Percentiles rank a stretch among this genome's conserved stretches.
Conservation (phyloP, 2,113 vertebrate genomes). For the Hippolais icterina region DNA sequence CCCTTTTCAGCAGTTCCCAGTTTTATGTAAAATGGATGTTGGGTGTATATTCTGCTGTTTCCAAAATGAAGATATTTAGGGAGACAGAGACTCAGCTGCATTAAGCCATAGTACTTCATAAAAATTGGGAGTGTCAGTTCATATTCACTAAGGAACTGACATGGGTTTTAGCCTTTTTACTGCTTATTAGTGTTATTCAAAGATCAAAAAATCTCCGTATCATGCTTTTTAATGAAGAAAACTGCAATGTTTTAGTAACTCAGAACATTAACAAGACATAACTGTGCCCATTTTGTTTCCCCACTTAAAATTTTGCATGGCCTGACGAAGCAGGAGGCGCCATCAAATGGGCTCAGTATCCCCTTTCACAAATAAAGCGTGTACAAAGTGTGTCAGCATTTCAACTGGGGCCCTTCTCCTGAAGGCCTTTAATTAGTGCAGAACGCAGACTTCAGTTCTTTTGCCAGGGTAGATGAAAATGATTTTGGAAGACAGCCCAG, state of each 20-base stretch:
- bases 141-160: background rate
- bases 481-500: slow-evolving; percentile 83
- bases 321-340: slow-evolving; percentile 65
- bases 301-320: slow-evolving; percentile 61
- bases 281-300: slow-evolving; percentile 60
- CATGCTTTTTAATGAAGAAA: background rate
- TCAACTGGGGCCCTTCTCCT: slow-evolving; percentile 76
- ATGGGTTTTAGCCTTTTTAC: background rate
- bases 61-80: background rate
- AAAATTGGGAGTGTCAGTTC: background rate
- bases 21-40: background rate
- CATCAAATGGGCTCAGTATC: slow-evolving; percentile 75
- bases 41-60: background rate
- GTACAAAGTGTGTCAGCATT: slow-evolving; percentile 84
- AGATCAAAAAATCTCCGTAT: background rate
- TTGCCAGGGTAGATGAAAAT: slow-evolving; percentile 86
- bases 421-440: slow-evolving; percentile 90
- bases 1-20: background rate
- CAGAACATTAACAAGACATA: slow-evolving; percentile 36
- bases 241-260: background rate
- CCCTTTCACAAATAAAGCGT: slow-evolving; percentile 79
- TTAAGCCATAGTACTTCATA: background rate
- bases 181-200: background rate
- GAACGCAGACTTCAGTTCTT: slow-evolving; percentile 86
- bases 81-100: background rate